phyloP scores from a whole-genome alignment of 35 echinoderm and acorn worm genomes.

The Strongylocentrotus purpuratus region DNA sequence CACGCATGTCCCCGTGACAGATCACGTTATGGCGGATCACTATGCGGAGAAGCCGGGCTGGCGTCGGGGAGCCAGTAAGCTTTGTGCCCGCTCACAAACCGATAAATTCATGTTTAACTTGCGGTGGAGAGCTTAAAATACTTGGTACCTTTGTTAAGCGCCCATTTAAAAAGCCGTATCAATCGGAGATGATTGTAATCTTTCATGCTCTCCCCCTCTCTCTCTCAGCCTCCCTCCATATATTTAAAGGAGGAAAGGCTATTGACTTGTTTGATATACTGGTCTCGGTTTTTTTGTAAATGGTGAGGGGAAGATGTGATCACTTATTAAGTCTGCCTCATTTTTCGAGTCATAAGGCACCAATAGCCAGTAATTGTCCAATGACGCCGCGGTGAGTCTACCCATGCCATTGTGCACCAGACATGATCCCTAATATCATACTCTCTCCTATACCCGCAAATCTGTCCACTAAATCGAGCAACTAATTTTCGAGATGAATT shows the following conservation, averaged over 20 bases:
- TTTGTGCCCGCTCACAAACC: conserved; percentile 55
- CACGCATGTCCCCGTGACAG: conserved; percentile 42
- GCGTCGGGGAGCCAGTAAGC: conserved; percentile 32
- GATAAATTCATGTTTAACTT: conserved; percentile 55
- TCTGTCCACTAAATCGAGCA: conserved; percentile 38
- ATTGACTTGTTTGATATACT: conserved; percentile 41
- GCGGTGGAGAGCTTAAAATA: conserved; percentile 46
- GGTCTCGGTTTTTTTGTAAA: not conserved
- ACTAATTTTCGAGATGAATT: conserved; percentile 53
- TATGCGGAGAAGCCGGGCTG: conserved; percentile 42
- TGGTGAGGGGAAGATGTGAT: conserved; percentile 20
- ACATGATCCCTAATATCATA: conserved; percentile 39
- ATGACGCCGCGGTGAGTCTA: conserved; percentile 8
- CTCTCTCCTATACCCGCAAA: not conserved
- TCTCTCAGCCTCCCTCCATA: not conserved
- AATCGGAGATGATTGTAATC: conserved; percentile 35
- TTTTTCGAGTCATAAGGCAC: conserved; percentile 43
- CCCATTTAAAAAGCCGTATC: conserved; percentile 3
- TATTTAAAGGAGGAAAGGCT: not conserved
- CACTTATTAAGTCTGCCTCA: conserved; percentile 41
- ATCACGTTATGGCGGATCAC: conserved; percentile 30
- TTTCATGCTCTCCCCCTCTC: not conserved
- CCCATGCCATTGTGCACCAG: conserved; percentile 10
- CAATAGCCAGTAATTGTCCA: conserved; percentile 36
- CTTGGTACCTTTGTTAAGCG: conserved; percentile 35